Conservation (phyloP, 2,797 vertebrate genomes). For the Phoebastria nigripes region DNA sequence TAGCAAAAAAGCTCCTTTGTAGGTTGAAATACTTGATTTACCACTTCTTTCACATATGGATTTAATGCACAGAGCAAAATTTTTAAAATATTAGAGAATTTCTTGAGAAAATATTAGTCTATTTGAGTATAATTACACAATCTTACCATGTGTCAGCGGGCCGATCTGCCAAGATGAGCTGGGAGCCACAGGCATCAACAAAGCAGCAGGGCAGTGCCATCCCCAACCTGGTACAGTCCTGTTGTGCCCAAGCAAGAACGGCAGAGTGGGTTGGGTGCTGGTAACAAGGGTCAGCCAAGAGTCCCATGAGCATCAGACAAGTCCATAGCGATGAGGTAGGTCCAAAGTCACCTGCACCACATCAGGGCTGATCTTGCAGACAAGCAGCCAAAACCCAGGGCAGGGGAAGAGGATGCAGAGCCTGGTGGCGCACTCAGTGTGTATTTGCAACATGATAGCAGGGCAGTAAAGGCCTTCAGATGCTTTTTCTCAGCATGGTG, state of each 20-base stretch:
- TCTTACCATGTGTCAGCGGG: not conserved
- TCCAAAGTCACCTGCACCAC: not conserved
- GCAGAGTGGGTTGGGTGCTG: not conserved
- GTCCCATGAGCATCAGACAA: not conserved
- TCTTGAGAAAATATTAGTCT: not conserved
- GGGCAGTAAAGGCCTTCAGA: not conserved
- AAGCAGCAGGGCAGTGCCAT: not conserved
- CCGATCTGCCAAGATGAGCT: not conserved
- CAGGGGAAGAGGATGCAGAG: not conserved
- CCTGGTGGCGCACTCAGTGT: not conserved
- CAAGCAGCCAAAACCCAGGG: not conserved
- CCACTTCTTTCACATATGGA: fast-evolving
- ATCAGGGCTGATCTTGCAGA: not conserved
- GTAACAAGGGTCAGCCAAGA: not conserved
- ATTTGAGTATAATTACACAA: not conserved
- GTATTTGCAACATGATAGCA: not conserved
- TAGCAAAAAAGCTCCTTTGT: not conserved
- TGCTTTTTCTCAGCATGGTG: not conserved
- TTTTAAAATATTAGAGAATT: not conserved
- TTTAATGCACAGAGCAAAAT: not conserved
- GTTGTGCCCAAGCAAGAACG: not conserved
- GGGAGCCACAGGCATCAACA: not conserved
- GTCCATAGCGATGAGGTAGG: not conserved
- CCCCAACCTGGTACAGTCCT: not conserved
- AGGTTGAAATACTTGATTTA: not conserved